Evolutionary conservation across 1,140 invertebrate genomes (phyloP).

Genomic region (Samia ricini): DNA sequence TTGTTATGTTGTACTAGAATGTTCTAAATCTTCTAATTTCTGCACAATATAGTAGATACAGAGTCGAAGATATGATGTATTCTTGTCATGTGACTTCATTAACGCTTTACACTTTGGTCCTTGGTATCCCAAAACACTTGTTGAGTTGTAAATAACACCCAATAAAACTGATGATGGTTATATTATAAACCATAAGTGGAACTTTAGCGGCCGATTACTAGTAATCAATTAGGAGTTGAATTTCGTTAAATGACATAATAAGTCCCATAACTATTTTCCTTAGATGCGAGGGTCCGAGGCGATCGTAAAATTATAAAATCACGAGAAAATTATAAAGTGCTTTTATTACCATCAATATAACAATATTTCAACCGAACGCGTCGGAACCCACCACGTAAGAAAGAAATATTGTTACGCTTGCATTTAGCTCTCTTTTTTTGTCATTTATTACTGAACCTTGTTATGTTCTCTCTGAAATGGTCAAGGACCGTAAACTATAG

Average conservation of each 20-base stretch:
- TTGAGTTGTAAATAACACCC: background rate
- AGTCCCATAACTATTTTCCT: constrained; percentile 24
- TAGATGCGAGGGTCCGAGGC: constrained; percentile 33
- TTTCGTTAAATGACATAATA: constrained; percentile 37
- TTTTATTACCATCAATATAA: constrained; percentile 63
- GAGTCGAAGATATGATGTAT: no score
- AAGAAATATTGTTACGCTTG: constrained; percentile 25
- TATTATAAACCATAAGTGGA: background rate
- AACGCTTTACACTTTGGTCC: background rate
- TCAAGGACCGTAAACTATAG: constrained; percentile 53
- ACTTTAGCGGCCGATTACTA: constrained; percentile 45
- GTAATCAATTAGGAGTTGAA: constrained; percentile 34
- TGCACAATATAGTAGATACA: no score
- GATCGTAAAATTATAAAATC: constrained; percentile 66
- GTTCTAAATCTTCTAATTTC: no score
- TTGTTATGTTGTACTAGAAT: no score
- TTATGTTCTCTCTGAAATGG: constrained; percentile 50
- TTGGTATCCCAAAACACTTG: background rate
- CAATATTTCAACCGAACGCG: constrained; percentile 65
- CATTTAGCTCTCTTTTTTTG: constrained; percentile 15
- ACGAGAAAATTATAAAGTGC: constrained; percentile 58
- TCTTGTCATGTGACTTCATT: background rate
- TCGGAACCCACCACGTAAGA: constrained; percentile 26
- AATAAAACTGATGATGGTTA: constrained; percentile 8
- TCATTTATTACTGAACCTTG: constrained; percentile 42